A percentile compares a stretch with the other conserved stretches of the same genome.
Conservation (phyloP, 2,113 vertebrate genomes). For the Pedionomus torquatus region DNA sequence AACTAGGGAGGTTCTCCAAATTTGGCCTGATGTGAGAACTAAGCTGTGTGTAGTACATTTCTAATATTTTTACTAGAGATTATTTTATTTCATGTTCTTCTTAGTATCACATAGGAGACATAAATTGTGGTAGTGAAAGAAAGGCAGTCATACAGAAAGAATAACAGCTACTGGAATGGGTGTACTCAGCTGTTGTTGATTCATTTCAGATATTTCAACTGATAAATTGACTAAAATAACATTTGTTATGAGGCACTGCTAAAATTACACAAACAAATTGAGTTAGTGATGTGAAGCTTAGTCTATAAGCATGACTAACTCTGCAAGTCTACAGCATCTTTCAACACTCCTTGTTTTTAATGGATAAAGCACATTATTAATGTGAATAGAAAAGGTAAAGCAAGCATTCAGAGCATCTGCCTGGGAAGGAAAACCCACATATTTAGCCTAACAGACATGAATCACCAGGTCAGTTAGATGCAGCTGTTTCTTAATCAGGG, state of each 20-base stretch:
- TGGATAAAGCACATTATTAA: neutral
- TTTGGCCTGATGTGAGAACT: neutral
- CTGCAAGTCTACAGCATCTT: neutral
- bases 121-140: neutral
- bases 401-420: neutral
- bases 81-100: neutral
- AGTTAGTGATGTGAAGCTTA: neutral
- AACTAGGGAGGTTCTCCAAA: neutral
- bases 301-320: neutral
- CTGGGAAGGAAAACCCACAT: neutral
- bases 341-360: neutral
- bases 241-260: neutral
- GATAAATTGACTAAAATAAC: neutral
- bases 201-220: neutral
- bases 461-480: neutral
- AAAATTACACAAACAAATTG: neutral
- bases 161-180: neutral
- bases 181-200: neutral
- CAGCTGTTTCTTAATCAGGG: neutral
- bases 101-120: neutral
- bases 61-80: neutral
- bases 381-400: neutral
- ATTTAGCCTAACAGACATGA: neutral
- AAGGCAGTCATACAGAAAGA: neutral
- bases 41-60: too few species aligned